These are phyloP conservation scores for Columba janthina DNA, from an alignment of 2,113 vertebrate genomes.

Conservation along the genomic window DNA sequence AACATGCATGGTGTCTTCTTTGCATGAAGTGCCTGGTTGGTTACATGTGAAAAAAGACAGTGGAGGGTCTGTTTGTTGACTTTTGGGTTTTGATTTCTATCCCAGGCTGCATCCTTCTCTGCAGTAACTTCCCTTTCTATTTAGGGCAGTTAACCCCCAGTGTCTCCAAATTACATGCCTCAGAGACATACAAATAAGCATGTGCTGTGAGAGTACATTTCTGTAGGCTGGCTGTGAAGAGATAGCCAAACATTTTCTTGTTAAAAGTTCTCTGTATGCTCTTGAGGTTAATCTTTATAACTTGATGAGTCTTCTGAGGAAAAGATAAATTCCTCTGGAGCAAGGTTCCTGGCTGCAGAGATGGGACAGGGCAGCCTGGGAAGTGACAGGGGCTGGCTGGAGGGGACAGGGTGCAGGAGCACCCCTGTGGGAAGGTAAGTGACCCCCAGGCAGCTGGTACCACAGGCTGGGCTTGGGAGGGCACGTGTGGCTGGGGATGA, in stretches of 20 bases:
- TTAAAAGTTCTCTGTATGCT: neutral
- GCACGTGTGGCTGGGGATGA: rapidly evolving
- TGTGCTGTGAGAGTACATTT: neutral
- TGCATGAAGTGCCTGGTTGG: neutral
- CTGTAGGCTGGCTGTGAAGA: neutral
- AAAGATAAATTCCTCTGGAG: neutral
- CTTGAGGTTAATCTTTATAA: neutral
- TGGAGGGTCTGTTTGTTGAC: neutral
- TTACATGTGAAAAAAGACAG: neutral
- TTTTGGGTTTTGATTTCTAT: neutral
- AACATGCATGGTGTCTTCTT: neutral
- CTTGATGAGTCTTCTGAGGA: neutral
- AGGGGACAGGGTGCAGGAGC: neutral
- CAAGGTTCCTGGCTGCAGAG: neutral
- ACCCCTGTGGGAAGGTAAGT: rapidly evolving
- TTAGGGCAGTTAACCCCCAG: neutral
- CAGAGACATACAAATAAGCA: neutral
- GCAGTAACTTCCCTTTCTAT: neutral
- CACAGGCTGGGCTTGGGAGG: neutral
- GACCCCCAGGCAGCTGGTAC: neutral
- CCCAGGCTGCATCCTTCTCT: neutral
- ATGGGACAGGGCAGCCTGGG: neutral
- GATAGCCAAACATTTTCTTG: neutral
- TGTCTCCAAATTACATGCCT: neutral
- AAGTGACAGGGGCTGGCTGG: neutral